These are phyloP conservation scores for Patagioenas fasciata DNA, from an alignment of 2,113 vertebrate species.

Conservation along the genomic window DNA sequence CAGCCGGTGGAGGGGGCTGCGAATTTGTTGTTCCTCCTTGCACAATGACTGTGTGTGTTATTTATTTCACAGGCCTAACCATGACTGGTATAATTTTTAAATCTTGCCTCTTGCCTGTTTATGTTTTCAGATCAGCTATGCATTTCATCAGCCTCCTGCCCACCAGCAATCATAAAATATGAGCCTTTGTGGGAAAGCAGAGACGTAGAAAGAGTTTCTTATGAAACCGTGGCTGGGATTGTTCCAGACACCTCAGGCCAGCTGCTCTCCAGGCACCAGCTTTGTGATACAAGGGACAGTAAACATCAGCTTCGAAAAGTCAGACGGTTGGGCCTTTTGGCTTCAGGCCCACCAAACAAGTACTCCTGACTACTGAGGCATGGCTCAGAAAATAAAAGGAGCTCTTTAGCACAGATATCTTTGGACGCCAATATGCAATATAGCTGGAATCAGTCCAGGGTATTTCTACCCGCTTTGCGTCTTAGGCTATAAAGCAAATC, in stretches of 20 bases:
- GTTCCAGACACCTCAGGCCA: constrained; percentile 66
- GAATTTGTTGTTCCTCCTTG: constrained; percentile 41
- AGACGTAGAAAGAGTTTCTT: constrained; percentile 51
- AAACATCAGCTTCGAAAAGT: constrained; percentile 43
- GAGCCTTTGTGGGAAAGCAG: constrained; percentile 61
- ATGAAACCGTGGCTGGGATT: constrained; percentile 47
- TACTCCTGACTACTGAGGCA: constrained; percentile 40
- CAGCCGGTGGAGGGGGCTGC: constrained; percentile 11
- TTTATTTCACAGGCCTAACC: constrained; percentile 43
- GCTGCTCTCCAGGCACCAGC: constrained; percentile 62
- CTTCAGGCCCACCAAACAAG: constrained; percentile 11
- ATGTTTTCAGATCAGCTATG: constrained; percentile 46
- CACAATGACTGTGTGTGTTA: constrained; percentile 49
- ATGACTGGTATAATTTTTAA: constrained; percentile 42
- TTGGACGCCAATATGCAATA: neutral
- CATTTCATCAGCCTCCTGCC: constrained; percentile 58
- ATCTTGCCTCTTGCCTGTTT: constrained; percentile 31
- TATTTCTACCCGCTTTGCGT: constrained; percentile 46
- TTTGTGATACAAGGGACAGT: constrained; percentile 51
- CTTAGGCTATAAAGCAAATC: constrained; percentile 1
- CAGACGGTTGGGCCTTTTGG: constrained; percentile 39
- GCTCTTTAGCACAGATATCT: constrained; percentile 29
- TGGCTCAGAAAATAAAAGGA: neutral
- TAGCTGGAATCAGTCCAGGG: neutral
- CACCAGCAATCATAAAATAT: constrained; percentile 57